Percentiles rank a stretch among this genome's conserved stretches.
Conservation (phyloP, 2,888 invertebrate species). For the Sclerodermus sp. region DNA sequence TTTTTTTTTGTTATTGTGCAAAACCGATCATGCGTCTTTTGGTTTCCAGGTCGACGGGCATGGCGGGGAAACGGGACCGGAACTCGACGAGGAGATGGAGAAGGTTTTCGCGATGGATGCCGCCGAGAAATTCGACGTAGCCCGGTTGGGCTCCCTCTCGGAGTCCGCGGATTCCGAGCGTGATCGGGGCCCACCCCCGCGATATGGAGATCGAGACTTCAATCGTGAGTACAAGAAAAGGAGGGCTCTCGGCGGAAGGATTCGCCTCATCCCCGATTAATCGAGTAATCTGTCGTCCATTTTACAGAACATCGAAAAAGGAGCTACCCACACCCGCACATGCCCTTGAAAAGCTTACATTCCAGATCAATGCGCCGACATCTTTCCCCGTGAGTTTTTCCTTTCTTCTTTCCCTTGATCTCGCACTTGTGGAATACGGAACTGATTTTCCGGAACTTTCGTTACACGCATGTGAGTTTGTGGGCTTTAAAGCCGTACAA, state of each 20-base stretch:
- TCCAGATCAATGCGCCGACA: constrained; percentile 63
- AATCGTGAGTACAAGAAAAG: constrained; percentile 50
- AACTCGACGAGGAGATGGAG: constrained; percentile 86
- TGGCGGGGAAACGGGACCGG: constrained; percentile 68
- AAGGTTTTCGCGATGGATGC: constrained; percentile 77
- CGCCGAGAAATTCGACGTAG: constrained; percentile 65
- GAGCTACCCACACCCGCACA: constrained; percentile 67
- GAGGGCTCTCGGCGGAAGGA: too few relatives aligned
- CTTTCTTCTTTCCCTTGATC: too few relatives aligned
- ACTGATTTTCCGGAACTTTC: too few relatives aligned
- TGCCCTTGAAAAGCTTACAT: constrained; percentile 63
- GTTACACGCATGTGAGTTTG: too few relatives aligned
- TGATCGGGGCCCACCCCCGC: constrained; percentile 49
- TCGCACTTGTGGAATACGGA: too few relatives aligned
- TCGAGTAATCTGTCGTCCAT: too few relatives aligned
- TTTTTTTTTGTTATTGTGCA: too few relatives aligned
- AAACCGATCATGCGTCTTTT: too few relatives aligned
- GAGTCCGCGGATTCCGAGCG: constrained; percentile 51
- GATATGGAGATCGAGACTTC: constrained; percentile 52
- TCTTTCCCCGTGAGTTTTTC: constrained; percentile 53
- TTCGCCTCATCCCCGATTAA: too few relatives aligned
- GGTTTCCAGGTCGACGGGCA: constrained; percentile 59
- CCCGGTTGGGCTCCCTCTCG: constrained; percentile 58
- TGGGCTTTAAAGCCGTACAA: too few relatives aligned
- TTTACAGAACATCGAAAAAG: constrained; percentile 66